These are phyloP conservation scores for Digitonthophagus gazella DNA, from an alignment of 2,888 invertebrate species.

Conservation along the genomic window DNA sequence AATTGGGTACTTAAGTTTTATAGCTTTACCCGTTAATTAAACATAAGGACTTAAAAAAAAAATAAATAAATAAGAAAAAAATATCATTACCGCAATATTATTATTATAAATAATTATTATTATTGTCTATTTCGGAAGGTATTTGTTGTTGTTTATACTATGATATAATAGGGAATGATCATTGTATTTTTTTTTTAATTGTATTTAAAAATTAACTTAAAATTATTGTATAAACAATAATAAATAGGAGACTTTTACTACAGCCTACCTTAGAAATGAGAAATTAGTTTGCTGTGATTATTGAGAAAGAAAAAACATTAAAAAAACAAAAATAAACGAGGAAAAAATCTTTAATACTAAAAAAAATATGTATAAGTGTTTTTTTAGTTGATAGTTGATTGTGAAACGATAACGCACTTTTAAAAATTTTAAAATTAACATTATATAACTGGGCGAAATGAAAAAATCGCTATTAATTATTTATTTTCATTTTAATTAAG, in stretches of 20 bases:
- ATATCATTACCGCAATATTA: neutral
- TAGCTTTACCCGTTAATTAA: neutral
- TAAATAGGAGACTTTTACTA: neutral
- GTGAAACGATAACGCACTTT: neutral
- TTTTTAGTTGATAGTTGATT: neutral
- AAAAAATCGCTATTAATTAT: too few relatives aligned
- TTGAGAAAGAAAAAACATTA: too few relatives aligned
- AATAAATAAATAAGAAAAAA: too few relatives aligned
- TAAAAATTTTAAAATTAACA: neutral
- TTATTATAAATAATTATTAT: neutral
- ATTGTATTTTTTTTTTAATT: too few relatives aligned
- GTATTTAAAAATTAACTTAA: too few relatives aligned
- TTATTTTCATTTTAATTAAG: too few relatives aligned
- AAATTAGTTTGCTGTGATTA: neutral
- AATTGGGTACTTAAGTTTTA: neutral
- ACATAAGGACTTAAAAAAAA: neutral
- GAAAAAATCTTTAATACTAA: neutral
- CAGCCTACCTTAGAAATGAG: neutral
- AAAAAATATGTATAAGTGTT: neutral
- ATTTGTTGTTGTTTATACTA: neutral
- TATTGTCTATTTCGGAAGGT: neutral
- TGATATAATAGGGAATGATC: neutral
- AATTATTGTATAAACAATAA: neutral
- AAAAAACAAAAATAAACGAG: neutral
- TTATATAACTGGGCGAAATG: too few relatives aligned